Conservation (phyloP, 2,113 vertebrate genomes). For the Tachysurus vachellii region DNA sequence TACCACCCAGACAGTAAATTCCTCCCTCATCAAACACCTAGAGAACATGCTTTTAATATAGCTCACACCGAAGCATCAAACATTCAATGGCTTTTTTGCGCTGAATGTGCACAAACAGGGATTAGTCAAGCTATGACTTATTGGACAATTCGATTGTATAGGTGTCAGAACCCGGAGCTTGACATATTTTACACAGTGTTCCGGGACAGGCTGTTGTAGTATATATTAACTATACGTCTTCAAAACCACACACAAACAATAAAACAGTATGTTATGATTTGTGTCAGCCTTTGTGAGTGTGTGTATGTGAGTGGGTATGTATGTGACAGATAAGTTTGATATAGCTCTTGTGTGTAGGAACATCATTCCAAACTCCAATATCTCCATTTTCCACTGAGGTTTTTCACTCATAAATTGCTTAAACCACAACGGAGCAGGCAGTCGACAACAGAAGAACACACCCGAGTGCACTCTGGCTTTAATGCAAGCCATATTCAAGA, state of each 20-base stretch:
- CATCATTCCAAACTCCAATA: conserved; percentile 1
- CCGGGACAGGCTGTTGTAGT: conserved; percentile 8
- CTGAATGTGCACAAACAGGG: conserved; percentile 38
- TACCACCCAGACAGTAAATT: conserved; percentile 23
- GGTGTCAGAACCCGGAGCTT: conserved; percentile 31
- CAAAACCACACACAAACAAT: neutral
- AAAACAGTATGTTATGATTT: neutral
- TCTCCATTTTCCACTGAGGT: conserved; percentile 15
- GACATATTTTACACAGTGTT: conserved; percentile 26
- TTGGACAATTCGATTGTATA: conserved; percentile 39
- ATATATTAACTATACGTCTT: neutral
- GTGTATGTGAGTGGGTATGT: neutral
- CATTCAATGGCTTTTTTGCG: conserved; percentile 30
- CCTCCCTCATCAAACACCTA: conserved; percentile 31
- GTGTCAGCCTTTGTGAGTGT: neutral
- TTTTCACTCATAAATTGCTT: neutral
- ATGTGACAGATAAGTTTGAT: conserved; percentile 12
- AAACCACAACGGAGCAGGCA: conserved; percentile 1
- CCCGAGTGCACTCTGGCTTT: conserved; percentile 4
- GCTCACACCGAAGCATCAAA: conserved; percentile 19
- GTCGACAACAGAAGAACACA: neutral
- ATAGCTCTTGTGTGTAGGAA: conserved; percentile 12
- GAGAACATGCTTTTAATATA: conserved; percentile 36
- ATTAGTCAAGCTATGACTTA: conserved; percentile 45
- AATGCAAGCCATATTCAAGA: neutral